Base-by-base conservation (phyloP, 1,140 invertebrate genomes). In the Drosophila kurseongensis region DNA sequence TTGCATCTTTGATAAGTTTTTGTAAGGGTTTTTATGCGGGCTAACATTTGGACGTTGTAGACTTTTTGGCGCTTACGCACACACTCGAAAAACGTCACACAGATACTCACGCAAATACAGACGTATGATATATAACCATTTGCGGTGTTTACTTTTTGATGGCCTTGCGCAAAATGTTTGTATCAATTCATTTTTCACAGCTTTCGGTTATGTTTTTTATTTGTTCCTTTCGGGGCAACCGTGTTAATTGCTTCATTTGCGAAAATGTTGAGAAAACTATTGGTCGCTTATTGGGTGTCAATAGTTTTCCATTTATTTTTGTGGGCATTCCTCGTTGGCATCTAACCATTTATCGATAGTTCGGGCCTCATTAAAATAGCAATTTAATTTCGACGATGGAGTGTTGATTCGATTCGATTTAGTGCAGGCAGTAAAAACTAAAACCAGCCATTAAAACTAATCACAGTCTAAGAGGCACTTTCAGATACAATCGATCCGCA, bases 201-300 rank as follows among this genome's bases (percentile, higher is more conserved):
- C 66, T 63, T 68, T 76, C 52, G 63, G 72, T 44, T 69, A 18
- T 32, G 27, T 9, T 58, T 58, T 50, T 55, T 78, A 63, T 55
- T 66, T 76, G 45, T 27, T 23, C 42, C 44, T 66, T 51, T 47
- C 23, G 29, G 48, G 66, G 38, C 10, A 23, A 40, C 52, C 50
- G 45, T 54, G 74, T 76, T 91, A 91, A 91, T 91, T 91, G 89
- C 88, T 91, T 91, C 83, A 91, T 91, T 91, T 80, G 77, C 51
- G 65, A 68, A 91, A 74, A 86, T 77, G 81, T 75, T 82, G 52
- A 65, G 54, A 40, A 82, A 90, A 80, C 68, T 80, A 71, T 71
- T 57, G 29, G 42, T 74, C 62, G 61, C 62, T 91, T 78, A 88
- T 91, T 78, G 82, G 80, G 77, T 90, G 88, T 65, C 72, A 91